Conservation (phyloP, 2,113 vertebrate species). For the Xenopus laevis region DNA sequence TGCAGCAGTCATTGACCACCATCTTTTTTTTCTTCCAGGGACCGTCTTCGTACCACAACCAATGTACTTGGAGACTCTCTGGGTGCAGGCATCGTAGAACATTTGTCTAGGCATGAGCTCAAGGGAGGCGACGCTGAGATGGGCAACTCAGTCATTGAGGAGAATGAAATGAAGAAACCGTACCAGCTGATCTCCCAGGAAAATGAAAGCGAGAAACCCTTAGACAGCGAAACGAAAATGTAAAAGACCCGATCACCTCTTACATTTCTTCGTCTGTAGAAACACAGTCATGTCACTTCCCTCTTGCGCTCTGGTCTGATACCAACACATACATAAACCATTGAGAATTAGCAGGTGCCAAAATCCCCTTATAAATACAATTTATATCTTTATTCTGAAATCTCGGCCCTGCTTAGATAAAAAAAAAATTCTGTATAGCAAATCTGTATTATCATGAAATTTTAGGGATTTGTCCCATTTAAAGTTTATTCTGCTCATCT, state of each 20-base stretch:
- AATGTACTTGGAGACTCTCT: constrained; percentile 95
- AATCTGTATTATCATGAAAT: too few species aligned
- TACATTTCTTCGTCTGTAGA: constrained; percentile 7
- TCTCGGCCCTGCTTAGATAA: too few species aligned
- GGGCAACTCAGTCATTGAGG: constrained; percentile 87
- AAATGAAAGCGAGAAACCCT: constrained; percentile 73
- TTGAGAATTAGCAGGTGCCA: constrained; percentile 51
- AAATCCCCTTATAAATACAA: constrained; percentile 41
- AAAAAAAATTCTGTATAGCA: too few species aligned
- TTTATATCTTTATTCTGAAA: constrained; percentile 23
- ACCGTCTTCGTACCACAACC: constrained; percentile 88
- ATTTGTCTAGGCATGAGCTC: constrained; percentile 87
- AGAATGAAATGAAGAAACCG: constrained; percentile 84
- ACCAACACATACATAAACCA: constrained; percentile 49
- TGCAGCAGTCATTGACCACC: too few species aligned
- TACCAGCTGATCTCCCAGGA: constrained; percentile 85
- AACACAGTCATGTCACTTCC: constrained; percentile 33
- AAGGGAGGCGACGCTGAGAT: constrained; percentile 74
- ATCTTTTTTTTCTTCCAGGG: constrained; percentile 63
- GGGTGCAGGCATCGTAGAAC: constrained; percentile 89
- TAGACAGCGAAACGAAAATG: constrained; percentile 90
- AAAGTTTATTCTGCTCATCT: too few species aligned
- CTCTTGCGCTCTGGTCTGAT: constrained; percentile 30
- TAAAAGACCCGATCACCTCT: constrained; percentile 57
- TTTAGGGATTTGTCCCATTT: too few species aligned